phyloP scores from a whole-genome alignment of 2,888 invertebrate species.

The Coleophora flavipennella region DNA sequence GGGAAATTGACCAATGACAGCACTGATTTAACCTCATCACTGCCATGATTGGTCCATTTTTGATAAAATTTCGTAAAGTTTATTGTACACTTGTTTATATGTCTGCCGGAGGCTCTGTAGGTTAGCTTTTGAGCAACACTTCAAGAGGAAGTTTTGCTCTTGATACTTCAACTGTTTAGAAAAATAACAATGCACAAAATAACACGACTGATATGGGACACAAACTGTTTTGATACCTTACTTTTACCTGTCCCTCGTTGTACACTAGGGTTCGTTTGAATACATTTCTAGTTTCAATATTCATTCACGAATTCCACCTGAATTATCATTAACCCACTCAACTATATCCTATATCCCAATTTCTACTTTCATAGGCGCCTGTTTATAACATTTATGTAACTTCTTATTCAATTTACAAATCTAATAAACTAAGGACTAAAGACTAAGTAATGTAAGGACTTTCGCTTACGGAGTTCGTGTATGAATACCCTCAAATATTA shows the following conservation, averaged over 20 bases:
- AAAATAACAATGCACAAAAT: constrained; percentile 64
- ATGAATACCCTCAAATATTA: too few relatives aligned
- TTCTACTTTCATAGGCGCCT: constrained; percentile 18
- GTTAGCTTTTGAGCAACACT: constrained; percentile 69
- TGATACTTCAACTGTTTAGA: constrained; percentile 43
- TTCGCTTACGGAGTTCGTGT: constrained; percentile 33
- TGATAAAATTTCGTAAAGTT: constrained; percentile 44
- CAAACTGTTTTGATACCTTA: constrained; percentile 68
- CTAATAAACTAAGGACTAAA: too few relatives aligned
- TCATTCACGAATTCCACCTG: constrained; percentile 44
- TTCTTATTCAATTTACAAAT: not conserved
- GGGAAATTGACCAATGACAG: constrained; percentile 68
- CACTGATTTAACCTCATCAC: constrained; percentile 56
- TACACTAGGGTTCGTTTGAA: constrained; percentile 16
- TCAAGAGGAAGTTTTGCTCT: constrained; percentile 62
- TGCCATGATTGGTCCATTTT: constrained; percentile 72
- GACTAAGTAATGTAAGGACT: too few relatives aligned
- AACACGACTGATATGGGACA: constrained; percentile 70
- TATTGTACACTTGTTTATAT: constrained; percentile 67
- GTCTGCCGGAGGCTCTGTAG: constrained; percentile 68
- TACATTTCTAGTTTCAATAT: constrained; percentile 18
- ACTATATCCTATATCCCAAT: constrained; percentile 14
- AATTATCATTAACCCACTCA: constrained; percentile 8
- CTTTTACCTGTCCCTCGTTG: constrained; percentile 50
- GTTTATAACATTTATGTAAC: constrained; percentile 14